Base-by-base conservation (phyloP, 2,113 vertebrate genomes). In the Sturnira hondurensis region DNA sequence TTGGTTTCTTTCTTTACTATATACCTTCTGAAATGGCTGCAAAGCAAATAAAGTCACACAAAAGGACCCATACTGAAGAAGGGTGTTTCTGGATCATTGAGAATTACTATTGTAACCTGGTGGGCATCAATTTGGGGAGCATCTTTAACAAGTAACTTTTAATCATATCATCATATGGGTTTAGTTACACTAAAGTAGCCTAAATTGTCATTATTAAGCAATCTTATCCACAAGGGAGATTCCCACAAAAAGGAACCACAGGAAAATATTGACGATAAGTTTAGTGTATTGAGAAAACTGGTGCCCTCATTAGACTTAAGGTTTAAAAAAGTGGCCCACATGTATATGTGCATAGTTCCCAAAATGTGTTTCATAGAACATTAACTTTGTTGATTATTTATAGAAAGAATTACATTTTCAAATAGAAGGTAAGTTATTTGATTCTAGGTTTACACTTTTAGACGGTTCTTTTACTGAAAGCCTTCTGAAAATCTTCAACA, bases 371-470 rank as follows among this genome's bases (percentile, higher is more conserved):
- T 61, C 45, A 86, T 14, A 87, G 36, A 86, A 87, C 14, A 63
- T 63, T 61, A 86, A 82, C 54, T 77, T 15, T 84, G 61, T 47
- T 73, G 82, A 56, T 13, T 82, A 3, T 47, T 95, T 24, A 77
- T 26, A 91, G 43, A 26, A 93, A 74, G 19, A 38, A 65, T 84
- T 83, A 38, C 45, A 78, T 43, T 93, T 73, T 93, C 91, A 96
- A 88, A 84, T 5, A 22, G 47, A 65, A 61, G 16, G 28, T 58
- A 61, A 15, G 7, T 91, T 47, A 91, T 41, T 47, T 58, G 45
- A 77, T 83, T 87, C 73, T 45, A 81, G 33, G 13, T n/a, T 76
- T 28, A 10, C 5, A 56, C 13, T 70, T 86, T 54, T 50, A 76
- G 24, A 54, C 7, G 28, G 14, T 77, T 61, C 82, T 61, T 11